phyloP scores from a whole-genome alignment of 2,113 vertebrate genomes.

The Chaenocephalus aceratus region DNA sequence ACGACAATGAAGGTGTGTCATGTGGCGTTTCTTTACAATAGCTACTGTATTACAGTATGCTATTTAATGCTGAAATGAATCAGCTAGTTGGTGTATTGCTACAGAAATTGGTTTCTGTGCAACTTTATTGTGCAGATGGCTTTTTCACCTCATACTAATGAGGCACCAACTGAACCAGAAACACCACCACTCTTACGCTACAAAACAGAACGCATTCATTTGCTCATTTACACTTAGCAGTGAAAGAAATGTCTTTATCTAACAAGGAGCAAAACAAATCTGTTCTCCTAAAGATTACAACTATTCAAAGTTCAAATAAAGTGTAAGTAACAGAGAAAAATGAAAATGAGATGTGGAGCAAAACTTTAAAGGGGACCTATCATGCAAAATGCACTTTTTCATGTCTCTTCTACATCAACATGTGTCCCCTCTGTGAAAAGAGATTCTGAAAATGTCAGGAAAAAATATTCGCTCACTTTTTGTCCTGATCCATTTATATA shows the following conservation, averaged over 20 bases:
- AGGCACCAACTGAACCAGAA: constrained; percentile 54
- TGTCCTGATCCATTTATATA: no score
- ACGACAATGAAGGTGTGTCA: constrained; percentile 38
- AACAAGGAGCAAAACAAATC: not conserved
- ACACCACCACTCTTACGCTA: constrained; percentile 34
- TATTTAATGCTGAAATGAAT: constrained; percentile 20
- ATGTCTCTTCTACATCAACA: no score
- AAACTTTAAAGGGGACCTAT: no score
- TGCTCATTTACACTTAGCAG: not conserved
- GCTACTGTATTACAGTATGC: not conserved
- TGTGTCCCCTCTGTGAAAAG: no score
- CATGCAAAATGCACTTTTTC: no score
- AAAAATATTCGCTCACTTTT: no score
- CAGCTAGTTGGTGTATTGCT: constrained; percentile 35
- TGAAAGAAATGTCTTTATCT: not conserved
- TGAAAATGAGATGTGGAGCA: no score
- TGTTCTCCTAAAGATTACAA: not conserved
- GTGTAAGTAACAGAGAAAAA: constrained; percentile 15
- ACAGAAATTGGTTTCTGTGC: constrained; percentile 42
- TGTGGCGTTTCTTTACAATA: constrained; percentile 7
- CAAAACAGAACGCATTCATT: constrained; percentile 17
- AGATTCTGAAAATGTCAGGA: no score
- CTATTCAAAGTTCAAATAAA: not conserved
- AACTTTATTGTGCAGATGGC: constrained; percentile 47
- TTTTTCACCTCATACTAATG: constrained; percentile 74